phyloP scores from a whole-genome alignment of 2,113 vertebrate species.

The Synodontis membranacea region DNA sequence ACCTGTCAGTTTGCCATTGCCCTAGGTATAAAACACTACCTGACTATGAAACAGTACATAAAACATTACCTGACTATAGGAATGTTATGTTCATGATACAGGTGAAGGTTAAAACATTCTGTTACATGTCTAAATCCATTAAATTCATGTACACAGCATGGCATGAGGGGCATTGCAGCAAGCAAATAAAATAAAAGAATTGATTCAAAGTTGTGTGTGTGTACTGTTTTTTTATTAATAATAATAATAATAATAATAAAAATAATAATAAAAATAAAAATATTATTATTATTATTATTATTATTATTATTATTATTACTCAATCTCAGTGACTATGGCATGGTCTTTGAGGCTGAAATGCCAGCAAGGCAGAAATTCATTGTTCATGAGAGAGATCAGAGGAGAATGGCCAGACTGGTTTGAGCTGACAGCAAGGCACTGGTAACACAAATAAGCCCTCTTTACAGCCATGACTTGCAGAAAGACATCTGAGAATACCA shows the following conservation, averaged over 20 bases:
- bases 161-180: neutral
- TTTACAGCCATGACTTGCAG: neutral
- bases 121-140: neutral
- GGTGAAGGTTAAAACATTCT: neutral
- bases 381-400: neutral
- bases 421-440: neutral
- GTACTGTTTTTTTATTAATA: neutral
- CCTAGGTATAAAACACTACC: neutral
- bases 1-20: neutral
- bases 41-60: neutral
- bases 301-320: neutral
- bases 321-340: neutral
- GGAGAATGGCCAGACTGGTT: neutral
- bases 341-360: neutral
- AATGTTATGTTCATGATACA: neutral
- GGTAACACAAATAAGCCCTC: neutral
- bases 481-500: neutral
- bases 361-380: neutral
- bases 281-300: constrained; percentile 3
- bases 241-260: neutral
- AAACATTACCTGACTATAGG: neutral
- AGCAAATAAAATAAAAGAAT: neutral
- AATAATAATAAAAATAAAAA: neutral
- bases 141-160: neutral
- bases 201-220: neutral